Percentiles rank a stretch among this genome's conserved stretches.
Evolutionary conservation across 2,113 vertebrate genomes (phyloP).

Genomic region (Reinhardtius hippoglossoides): DNA sequence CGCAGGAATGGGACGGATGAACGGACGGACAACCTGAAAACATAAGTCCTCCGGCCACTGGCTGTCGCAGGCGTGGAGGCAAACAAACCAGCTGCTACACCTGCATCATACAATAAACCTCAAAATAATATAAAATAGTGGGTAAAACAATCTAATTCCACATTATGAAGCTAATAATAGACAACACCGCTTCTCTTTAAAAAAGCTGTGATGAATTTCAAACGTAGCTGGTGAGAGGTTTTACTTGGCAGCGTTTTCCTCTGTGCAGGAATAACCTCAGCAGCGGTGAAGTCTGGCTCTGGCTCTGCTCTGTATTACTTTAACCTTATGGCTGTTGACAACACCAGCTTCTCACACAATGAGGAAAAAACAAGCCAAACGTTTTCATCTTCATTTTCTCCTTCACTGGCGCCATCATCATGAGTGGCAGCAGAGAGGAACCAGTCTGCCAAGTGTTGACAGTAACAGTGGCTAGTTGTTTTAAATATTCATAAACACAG

Average conservation of each 20-base stretch:
- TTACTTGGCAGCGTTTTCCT: neutral
- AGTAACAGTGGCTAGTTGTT: conserved; percentile 58
- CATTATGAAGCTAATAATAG: conserved; percentile 16
- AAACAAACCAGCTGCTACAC: neutral
- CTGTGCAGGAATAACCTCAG: neutral
- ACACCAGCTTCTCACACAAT: conserved; percentile 21
- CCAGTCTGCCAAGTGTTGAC: conserved; percentile 63
- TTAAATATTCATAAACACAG: conserved; percentile 74
- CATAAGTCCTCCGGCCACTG: too few relatives aligned
- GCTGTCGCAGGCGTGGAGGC: too few relatives aligned
- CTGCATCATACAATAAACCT: too few relatives aligned
- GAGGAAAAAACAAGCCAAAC: conserved; percentile 31
- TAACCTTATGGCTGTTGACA: neutral
- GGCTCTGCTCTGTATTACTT: neutral
- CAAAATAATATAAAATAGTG: conserved; percentile 13
- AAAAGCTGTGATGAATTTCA: conserved; percentile 12
- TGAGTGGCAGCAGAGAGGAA: conserved; percentile 50
- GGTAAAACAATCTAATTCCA: neutral
- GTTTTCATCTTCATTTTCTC: conserved; percentile 44
- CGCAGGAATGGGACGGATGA: too few relatives aligned
- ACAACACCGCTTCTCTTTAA: neutral
- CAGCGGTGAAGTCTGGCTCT: neutral
- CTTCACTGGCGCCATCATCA: conserved; percentile 17
- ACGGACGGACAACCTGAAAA: too few relatives aligned
- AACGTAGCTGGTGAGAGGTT: conserved; percentile 27